phyloP scores from a whole-genome alignment of 2,113 vertebrate genomes.

The Notarius quadriscutis region DNA sequence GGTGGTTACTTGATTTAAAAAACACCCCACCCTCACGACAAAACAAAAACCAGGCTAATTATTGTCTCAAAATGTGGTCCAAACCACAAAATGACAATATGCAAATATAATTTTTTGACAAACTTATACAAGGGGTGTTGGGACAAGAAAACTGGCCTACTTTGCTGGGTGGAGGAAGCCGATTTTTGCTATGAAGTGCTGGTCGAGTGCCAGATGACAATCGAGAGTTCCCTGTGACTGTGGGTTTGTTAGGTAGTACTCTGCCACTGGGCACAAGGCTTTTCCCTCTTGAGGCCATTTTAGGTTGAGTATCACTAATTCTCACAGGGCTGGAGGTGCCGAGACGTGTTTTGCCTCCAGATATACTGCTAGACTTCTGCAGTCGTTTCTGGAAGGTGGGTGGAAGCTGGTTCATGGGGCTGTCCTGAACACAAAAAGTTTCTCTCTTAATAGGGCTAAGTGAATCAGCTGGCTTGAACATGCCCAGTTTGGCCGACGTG shows the following conservation, averaged over 20 bases:
- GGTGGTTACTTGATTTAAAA: background rate
- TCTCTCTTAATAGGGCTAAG: conserved; percentile 83
- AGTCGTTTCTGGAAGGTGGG: conserved; percentile 65
- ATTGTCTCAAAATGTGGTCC: background rate
- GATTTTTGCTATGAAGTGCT: conserved; percentile 67
- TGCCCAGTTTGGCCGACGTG: conserved; percentile 69
- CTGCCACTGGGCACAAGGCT: conserved; percentile 35
- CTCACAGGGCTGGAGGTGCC: conserved; percentile 68
- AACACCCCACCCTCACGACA: background rate
- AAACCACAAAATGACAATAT: too few species aligned
- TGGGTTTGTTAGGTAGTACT: conserved; percentile 65
- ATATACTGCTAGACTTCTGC: background rate
- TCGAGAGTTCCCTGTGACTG: conserved; percentile 36
- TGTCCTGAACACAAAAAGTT: conserved; percentile 81
- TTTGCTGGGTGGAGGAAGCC: conserved; percentile 58
- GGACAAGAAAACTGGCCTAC: conserved; percentile 41
- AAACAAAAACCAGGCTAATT: background rate
- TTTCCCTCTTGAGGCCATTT: conserved; percentile 55
- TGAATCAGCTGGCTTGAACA: conserved; percentile 63
- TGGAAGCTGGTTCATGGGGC: conserved; percentile 70
- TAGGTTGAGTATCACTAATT: conserved; percentile 48
- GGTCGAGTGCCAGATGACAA: conserved; percentile 44
- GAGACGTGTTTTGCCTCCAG: conserved; percentile 40
- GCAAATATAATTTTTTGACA: background rate
- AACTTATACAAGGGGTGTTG: background rate